Conservation (phyloP, 2,113 vertebrate genomes). For the Brachyhypopomus occidentalis region DNA sequence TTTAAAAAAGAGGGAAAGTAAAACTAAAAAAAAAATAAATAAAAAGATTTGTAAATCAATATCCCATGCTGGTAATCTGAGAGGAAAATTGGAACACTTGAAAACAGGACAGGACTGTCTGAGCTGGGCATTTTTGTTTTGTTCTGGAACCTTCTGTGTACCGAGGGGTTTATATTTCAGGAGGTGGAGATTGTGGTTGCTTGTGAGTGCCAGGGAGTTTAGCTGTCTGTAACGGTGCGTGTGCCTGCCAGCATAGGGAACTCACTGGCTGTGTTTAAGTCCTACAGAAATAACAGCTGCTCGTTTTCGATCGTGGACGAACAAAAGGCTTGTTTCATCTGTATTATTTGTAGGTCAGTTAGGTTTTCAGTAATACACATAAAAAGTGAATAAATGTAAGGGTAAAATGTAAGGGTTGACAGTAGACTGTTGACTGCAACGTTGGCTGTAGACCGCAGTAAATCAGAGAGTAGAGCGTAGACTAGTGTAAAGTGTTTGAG, state of each 20-base stretch:
- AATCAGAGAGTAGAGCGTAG: not conserved
- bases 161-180: not conserved
- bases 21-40: too few relatives aligned
- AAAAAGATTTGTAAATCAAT: constrained; percentile 10
- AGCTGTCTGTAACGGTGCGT: not conserved
- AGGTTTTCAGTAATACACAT: too few relatives aligned
- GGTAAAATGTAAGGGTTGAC: too few relatives aligned
- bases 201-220: not conserved
- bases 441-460: too few relatives aligned
- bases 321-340: too few relatives aligned
- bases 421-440: too few relatives aligned
- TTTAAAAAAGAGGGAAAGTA: not conserved
- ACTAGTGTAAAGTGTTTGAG: too few relatives aligned
- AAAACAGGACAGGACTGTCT: not conserved
- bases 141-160: not conserved
- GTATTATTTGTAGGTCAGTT: too few relatives aligned
- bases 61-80: not conserved
- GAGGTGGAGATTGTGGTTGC: not conserved
- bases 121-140: constrained; percentile 7
- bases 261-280: not conserved
- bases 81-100: not conserved
- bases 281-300: not conserved
- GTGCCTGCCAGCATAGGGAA: not conserved
- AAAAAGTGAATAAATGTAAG: too few relatives aligned
- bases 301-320: not conserved